Conservation (phyloP, 2,113 vertebrate species). For the Pseudorhombus dupliciocellatus region DNA sequence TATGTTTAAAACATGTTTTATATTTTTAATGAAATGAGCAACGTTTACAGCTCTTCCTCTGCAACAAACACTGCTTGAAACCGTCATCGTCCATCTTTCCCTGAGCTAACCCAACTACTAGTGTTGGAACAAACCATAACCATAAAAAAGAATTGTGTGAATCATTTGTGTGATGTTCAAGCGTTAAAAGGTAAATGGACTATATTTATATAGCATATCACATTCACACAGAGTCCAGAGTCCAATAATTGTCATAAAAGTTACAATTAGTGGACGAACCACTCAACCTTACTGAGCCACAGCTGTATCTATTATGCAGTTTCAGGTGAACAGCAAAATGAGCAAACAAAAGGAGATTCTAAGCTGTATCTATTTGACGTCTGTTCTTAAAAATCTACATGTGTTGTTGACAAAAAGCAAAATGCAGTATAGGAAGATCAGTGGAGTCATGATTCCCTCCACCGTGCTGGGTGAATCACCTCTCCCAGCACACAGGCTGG, state of each 20-base stretch:
- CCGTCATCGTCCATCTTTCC: background rate
- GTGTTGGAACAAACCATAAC: background rate
- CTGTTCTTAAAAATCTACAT: background rate
- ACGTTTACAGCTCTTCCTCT: too few relatives aligned
- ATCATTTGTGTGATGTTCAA: background rate
- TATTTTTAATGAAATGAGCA: too few relatives aligned
- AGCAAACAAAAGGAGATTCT: background rate
- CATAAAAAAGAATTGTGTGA: background rate
- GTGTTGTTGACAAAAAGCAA: background rate
- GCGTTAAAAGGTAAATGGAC: background rate
- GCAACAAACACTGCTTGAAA: background rate
- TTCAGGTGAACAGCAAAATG: background rate
- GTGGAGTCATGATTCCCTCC: conserved; percentile 23
- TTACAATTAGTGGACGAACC: background rate
- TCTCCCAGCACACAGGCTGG: conserved; percentile 25
- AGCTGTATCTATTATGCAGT: too few relatives aligned
- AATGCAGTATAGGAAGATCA: background rate
- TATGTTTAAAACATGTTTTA: too few relatives aligned
- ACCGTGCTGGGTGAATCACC: conserved; percentile 28
- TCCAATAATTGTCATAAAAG: too few relatives aligned
- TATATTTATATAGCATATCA: background rate
- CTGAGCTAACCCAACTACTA: background rate
- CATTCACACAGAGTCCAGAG: too few relatives aligned
- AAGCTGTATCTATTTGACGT: background rate
- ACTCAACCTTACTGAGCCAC: background rate